Percentiles rank a stretch among this genome's conserved stretches.
Conservation (phyloP, 2,888 invertebrate species). For the Harmothoe impar region DNA sequence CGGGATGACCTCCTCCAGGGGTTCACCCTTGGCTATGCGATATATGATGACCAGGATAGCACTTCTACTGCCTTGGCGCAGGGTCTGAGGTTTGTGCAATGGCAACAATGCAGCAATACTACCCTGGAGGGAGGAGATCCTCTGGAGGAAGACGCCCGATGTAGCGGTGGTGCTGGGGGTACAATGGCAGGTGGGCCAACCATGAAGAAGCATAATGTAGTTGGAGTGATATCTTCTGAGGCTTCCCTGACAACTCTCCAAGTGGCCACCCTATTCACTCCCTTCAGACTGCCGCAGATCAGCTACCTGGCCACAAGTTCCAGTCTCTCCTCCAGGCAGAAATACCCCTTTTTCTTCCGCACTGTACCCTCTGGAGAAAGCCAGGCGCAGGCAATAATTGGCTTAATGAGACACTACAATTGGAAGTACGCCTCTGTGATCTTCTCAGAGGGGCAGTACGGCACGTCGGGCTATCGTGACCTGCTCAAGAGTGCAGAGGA, state of each 20-base stretch:
- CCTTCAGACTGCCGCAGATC: constrained; percentile 70
- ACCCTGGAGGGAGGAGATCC: not conserved
- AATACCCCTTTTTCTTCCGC: constrained; percentile 70
- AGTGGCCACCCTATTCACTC: constrained; percentile 70
- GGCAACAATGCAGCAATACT: not conserved
- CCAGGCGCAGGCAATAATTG: constrained; percentile 70
- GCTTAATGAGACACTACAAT: constrained; percentile 68
- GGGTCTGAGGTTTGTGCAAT: constrained; percentile 34
- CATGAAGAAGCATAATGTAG: constrained; percentile 63
- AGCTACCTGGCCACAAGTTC: constrained; percentile 72
- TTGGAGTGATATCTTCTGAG: constrained; percentile 72
- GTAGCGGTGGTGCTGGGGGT: not conserved
- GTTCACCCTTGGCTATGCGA: constrained; percentile 70
- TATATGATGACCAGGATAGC: constrained; percentile 72
- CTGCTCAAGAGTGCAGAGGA: not conserved
- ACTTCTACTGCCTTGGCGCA: constrained; percentile 70
- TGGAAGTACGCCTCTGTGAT: constrained; percentile 72
- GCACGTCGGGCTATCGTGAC: constrained; percentile 39
- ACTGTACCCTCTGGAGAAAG: constrained; percentile 71
- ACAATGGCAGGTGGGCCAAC: not conserved
- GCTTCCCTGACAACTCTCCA: constrained; percentile 70
- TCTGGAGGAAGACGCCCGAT: not conserved
- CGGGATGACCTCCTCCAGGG: constrained; percentile 68
- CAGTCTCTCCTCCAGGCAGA: constrained; percentile 68
- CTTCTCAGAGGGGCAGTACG: constrained; percentile 71